Base-by-base conservation (phyloP, 1,140 invertebrate genomes). In the Armadillidium nasatum region DNA sequence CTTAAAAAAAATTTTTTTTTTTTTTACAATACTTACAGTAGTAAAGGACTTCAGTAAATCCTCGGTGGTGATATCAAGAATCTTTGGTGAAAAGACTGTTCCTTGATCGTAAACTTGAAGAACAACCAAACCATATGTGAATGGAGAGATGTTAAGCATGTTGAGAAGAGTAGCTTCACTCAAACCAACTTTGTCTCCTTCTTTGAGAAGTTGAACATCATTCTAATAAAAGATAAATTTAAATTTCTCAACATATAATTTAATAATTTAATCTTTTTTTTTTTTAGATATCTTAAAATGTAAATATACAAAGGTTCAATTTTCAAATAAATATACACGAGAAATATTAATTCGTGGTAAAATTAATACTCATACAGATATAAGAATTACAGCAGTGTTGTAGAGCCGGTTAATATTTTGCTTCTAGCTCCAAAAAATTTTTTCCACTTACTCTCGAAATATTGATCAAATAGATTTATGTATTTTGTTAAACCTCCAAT, bases 81-180 rank as follows among this genome's bases (percentile, higher is more conserved):
- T 96, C 78, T 92, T 92, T 7, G 97, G 97, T 10, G 94, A 92
- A 85, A 99, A 99, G 83, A 98, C 93, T 80, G 96, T 97, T 76
- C 98, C 97, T 83, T 95, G 97, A 85, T 99, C 97, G 83, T 99
- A 99, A 0, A 99, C 96, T 90, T 87, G 84, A 79, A 86, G 85
- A 75, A 99, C 94, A 19, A 94, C 86, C 81, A 99, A 89, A 88
- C 98, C 97, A 84, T 99, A 99, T 54, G 95, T 96, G 88, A 99
- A 99, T 46, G 98, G 98, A 85, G 95, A 98, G 85, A 99, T 98
- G 88, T 98, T 98, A 88, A 99, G 91, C 97, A 99, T 99, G 89
- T 99, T 99, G 74, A 99, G 88, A 71, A 99, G 90, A 13, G 97
- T 98, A 23, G 97, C 94, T 88, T 99, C 98, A 50, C 95, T 98